These are phyloP conservation scores for Escarpia spicata DNA, from an alignment of 2,888 invertebrate species.

Conservation along the genomic window DNA sequence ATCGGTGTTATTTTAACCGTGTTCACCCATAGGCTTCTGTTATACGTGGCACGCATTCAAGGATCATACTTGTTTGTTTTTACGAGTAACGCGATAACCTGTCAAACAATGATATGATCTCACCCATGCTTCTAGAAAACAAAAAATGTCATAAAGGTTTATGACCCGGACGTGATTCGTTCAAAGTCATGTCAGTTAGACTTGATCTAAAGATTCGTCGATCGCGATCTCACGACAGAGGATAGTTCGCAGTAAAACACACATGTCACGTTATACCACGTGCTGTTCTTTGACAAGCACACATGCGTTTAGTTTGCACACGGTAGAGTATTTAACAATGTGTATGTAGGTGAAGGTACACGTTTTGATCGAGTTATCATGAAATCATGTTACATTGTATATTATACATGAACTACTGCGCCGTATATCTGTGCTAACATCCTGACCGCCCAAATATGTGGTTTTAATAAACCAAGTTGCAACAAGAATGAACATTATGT, in stretches of 20 bases:
- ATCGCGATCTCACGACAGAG: not conserved
- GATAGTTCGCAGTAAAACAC: not conserved
- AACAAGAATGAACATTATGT: no score
- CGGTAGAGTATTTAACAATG: not conserved
- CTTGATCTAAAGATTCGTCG: not conserved
- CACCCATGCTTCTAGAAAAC: not conserved
- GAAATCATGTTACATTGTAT: no score
- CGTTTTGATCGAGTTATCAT: not conserved
- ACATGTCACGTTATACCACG: not conserved
- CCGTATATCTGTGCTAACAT: no score
- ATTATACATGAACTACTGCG: no score
- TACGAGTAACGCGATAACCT: not conserved
- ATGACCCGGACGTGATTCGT: not conserved
- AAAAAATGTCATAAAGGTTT: not conserved
- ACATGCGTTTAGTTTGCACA: not conserved
- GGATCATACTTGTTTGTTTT: not conserved
- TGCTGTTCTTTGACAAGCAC: not conserved
- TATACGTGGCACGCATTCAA: not conserved
- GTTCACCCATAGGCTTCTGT: no score
- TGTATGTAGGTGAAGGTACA: not conserved
- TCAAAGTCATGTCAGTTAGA: not conserved
- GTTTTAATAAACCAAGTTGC: no score
- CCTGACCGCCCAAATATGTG: no score
- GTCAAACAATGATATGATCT: not conserved
- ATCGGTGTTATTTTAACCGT: not conserved